Evolutionary conservation across 2,113 vertebrate species (phyloP).

Genomic region (Dicerorhinus sumatrensis): DNA sequence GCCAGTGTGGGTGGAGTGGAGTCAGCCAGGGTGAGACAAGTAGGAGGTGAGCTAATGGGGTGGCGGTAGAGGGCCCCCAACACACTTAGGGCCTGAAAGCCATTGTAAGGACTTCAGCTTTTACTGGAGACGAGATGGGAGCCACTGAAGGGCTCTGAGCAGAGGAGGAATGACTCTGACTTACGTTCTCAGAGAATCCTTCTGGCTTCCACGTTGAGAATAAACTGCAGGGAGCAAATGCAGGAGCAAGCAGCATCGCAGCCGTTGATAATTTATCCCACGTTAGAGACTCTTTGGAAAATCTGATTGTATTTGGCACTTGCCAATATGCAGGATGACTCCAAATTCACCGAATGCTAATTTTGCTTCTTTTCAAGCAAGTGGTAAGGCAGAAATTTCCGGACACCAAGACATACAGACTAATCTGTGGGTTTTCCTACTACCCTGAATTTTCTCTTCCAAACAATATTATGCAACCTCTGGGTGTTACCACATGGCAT

Average conservation of each 20-base stretch:
- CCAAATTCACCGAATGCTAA: neutral
- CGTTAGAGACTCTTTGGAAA: neutral
- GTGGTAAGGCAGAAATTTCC: neutral
- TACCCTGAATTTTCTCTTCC: neutral
- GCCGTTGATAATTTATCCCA: accelerated
- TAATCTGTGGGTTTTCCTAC: neutral
- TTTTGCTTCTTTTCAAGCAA: neutral
- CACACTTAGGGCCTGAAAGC: neutral
- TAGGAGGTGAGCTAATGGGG: neutral
- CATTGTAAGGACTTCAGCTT: neutral
- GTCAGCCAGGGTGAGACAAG: neutral
- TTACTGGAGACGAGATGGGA: neutral
- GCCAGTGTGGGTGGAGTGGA: neutral
- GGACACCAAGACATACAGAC: neutral
- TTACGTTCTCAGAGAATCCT: neutral
- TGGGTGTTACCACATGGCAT: neutral
- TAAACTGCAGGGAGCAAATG: neutral
- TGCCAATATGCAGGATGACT: neutral
- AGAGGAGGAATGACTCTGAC: neutral
- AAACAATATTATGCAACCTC: neutral
- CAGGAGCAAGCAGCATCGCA: neutral
- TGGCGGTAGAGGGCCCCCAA: neutral
- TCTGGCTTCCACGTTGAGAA: neutral
- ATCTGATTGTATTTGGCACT: neutral
- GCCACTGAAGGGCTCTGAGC: neutral